Base-by-base conservation (phyloP, 2,113 vertebrate species). In the Oriolus oriolus region DNA sequence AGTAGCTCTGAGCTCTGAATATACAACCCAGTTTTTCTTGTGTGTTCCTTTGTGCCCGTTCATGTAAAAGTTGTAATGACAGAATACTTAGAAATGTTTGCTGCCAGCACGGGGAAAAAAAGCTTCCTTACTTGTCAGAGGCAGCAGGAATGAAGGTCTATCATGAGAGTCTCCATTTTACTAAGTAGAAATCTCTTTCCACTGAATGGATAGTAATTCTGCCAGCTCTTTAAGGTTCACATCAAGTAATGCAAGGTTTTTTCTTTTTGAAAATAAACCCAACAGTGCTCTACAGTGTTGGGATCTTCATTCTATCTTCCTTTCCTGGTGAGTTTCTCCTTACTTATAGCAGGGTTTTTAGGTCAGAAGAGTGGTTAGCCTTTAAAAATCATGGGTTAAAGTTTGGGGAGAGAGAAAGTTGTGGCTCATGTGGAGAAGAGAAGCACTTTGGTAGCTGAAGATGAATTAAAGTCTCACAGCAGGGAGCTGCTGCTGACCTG, bases 371-470 rank as follows among this genome's bases (percentile, higher is more conserved):
- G 61, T 73, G 53, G 87, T 69, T 91, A 94, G 84, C 84, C 81
- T 95, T 89, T 91, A 89, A 92, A 95, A 92, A 78, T 53, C 0
- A 0, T 8, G 11, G 84, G 89, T 81, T 64, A 86, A 70, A 76
- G 50, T 93, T 90, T 83, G 87, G 83, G 68, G 70, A 79, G 78
- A 75, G 84, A 57, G 60, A 37, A 91, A 71, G 64, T 90, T 86
- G 45, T 91, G 61, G 50, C 53, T 96, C 82, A 79, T 77, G 82
- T 80, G 76, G 75, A 91, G 93, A 95, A 80, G 78, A 83, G 87
- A 91, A 84, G 75, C 42, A 52, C 82, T 91, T 77, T 79, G 47
- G 71, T 81, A 61, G 87, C 35, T 91, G 63, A 61, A 69, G 76
- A 92, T 84, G 82, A 93, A 89, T 70, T 80, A 45, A 80, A 80